Evolutionary conservation across 2,888 invertebrate species (phyloP), one percentile per base, ranked within the genome.

Genomic region (Mechanitis mazaeus): DNA sequence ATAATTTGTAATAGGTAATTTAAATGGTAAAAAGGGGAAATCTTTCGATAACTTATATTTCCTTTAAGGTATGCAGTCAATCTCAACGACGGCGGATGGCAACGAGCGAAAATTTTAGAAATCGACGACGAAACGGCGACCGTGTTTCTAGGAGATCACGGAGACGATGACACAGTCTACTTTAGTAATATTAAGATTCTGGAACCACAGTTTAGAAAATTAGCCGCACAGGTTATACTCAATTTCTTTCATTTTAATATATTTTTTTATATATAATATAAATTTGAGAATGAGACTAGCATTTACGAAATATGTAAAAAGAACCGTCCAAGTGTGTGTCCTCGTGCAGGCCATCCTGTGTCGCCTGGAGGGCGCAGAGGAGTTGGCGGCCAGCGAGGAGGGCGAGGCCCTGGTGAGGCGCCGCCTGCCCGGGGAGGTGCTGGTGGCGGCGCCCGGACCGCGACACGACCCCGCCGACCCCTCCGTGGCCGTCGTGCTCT

Each of bases 81-180:
- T 65, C 70, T 85, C 55, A 83, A 87, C 69, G 80, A 90, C 56
- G 85, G 84, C 69, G 79, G 85, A 66, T 81, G 92, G 92, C 78
- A 91, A 77, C 76, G 93, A 77, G 92, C 91, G 75, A 90, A 93
- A 67, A 87, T 93, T 45, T 78, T 92, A 42, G 91, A 93, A 54
- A 82, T 91, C 45, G 83, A 91, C 38, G 87, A 85, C 33, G 81
- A 88, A 1, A 82, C 84, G 38, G 91, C 87, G 1, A 78, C 86
- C 9, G 94, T 94, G 59, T 94, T 94, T 70, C 93, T 95, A 66
- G 93, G 96, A 9, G 96, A 96, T 79, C 93, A 92, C 68, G 96
- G 96, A 0, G 95, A 94, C 69, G 93, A 93, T 65, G 93, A 93
- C 55, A 77, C 80, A 20, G 91, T 94, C 33, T 71, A 84, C 3